Evolutionary conservation across 1,140 invertebrate genomes (phyloP), one percentile per base, ranked within the genome.

Genomic region (Lucilia sericata): DNA sequence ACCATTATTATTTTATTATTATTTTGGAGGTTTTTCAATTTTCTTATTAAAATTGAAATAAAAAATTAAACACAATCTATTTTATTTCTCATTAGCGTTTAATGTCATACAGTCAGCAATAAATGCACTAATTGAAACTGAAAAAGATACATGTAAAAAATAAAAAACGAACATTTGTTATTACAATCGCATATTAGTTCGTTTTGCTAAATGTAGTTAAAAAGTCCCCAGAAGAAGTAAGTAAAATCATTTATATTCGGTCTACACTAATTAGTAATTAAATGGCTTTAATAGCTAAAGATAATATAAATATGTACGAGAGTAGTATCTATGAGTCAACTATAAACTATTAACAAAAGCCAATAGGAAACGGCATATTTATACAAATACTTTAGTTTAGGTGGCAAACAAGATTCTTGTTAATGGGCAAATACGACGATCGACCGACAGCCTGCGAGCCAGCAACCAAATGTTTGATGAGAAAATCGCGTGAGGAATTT

Each of bases 391-490:
- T n/a, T 19, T 70, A 4, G 65, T 70, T 70, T n/a, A 25, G 65
- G 65, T 70, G 55, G 55, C 55, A 70, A 70, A 70, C 65, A 70
- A 70, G 65, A 70, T 25, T 70, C 65, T 70, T 70, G 65, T 70
- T 70, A 70, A 70, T 70, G 19, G 65, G 65, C 65, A 7, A 19
- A 70, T 21, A 70, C 65, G 19, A 30, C 25, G 25, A 30, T 30
- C 25, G 25, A 7, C n/a, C 14, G 55, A 42, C 42, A 42, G 42
- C 2, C 42, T 8, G 17, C 51, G 2, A 60, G 55, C 5, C 55
- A 60, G 55, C 25, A 30, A 30, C 21, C 9, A 70, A 70, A 25
- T 70, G 65, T 70, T 70, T 70, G 65, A 70, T 70, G 65, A 70
- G 65, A 21, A n/a, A 70, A 70, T 70, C 65, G 65, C 65, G 65